Percentiles rank a stretch among this genome's conserved stretches.
phyloP scores from a whole-genome alignment of 2,113 vertebrate species.

The Sarotherodon lohbergeri region DNA sequence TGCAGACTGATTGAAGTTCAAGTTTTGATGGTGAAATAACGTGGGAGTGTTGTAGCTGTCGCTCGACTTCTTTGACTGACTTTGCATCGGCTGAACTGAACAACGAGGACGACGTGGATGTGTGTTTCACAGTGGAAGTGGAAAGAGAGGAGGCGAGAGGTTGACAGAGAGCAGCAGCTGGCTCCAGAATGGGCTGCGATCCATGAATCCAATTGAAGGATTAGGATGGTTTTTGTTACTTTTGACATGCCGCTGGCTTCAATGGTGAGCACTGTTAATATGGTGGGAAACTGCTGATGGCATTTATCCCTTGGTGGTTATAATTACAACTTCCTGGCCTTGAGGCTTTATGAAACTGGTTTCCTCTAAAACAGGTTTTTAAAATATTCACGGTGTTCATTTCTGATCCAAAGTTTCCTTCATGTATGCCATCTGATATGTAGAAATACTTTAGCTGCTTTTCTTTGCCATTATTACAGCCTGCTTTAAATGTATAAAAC shows the following conservation, averaged over 20 bases:
- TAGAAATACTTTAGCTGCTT: background rate
- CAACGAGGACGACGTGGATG: background rate
- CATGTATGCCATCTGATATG: background rate
- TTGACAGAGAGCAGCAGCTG: slow-evolving; percentile 48
- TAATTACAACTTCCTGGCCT: background rate
- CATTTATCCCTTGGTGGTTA: background rate
- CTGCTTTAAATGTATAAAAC: background rate
- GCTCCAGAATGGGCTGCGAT: slow-evolving; percentile 46
- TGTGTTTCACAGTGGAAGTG: background rate
- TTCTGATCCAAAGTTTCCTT: background rate
- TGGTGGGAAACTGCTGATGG: slow-evolving; percentile 6
- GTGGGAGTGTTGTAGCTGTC: background rate
- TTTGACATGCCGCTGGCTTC: slow-evolving; percentile 74
- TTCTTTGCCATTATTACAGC: background rate
- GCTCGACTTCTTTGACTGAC: background rate
- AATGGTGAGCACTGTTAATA: slow-evolving; percentile 65
- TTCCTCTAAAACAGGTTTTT: background rate
- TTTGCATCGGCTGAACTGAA: background rate
- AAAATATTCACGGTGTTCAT: background rate
- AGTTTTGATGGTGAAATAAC: background rate
- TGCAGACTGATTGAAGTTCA: background rate
- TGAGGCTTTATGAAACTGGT: background rate
- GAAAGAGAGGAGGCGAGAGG: background rate
- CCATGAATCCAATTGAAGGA: slow-evolving; percentile 51
- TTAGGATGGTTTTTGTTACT: slow-evolving; percentile 74